Evolutionary conservation across 2,113 vertebrate genomes (phyloP).

Genomic region (Lepisosteus osseus): DNA sequence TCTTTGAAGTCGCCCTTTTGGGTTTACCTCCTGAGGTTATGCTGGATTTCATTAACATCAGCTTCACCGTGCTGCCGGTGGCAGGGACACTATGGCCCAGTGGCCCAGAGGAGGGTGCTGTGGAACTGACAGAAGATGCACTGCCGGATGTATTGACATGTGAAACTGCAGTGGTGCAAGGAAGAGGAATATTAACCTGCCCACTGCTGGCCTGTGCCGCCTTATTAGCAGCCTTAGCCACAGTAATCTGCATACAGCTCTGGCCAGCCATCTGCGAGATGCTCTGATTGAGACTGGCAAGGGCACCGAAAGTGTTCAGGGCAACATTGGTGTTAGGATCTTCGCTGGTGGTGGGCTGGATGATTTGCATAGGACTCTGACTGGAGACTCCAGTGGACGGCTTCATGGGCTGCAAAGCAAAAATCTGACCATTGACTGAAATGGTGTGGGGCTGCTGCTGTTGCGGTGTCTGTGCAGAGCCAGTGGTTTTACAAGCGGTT

Average conservation of each 20-base stretch:
- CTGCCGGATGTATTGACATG: conserved; percentile 11
- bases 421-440: conserved; percentile 93
- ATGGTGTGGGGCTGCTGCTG: conserved; percentile 87
- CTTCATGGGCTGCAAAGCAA: conserved; percentile 89
- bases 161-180: conserved; percentile 29
- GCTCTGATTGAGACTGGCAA: conserved; percentile 94
- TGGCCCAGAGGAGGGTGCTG: conserved; percentile 33
- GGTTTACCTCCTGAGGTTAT: conserved; percentile 49
- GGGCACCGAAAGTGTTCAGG: conserved; percentile 90
- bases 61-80: conserved; percentile 35
- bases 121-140: conserved; percentile 31
- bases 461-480: conserved; percentile 36
- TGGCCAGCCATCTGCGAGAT: conserved; percentile 89
- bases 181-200: conserved; percentile 17
- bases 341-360: conserved; percentile 88
- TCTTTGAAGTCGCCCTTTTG: conserved; percentile 73
- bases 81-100: conserved; percentile 17
- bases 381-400: conserved; percentile 76
- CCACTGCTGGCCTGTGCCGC: conserved; percentile 43
- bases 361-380: conserved; percentile 85
- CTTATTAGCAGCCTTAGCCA: conserved; percentile 57
- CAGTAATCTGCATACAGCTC: conserved; percentile 68
- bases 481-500: conserved; percentile 34
- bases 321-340: conserved; percentile 91
- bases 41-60: conserved; percentile 43